Evolutionary conservation across 2,888 invertebrate species (phyloP).

Genomic region (Opisthograptis luteolata): DNA sequence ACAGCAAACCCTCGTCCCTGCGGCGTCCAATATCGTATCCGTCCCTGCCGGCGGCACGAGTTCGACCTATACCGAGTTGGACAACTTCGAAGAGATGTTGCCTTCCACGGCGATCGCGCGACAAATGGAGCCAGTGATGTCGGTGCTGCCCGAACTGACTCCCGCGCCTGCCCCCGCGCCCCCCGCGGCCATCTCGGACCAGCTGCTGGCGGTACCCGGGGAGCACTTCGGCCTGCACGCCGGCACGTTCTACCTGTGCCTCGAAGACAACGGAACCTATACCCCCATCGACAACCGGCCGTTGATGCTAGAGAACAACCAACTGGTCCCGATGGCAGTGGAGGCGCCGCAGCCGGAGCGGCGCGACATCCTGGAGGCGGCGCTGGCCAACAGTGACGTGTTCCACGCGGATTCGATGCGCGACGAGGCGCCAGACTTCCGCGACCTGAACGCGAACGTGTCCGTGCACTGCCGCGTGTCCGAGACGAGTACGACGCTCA

Average conservation of each 20-base stretch:
- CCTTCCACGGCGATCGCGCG: conserved; percentile 76
- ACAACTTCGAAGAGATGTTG: conserved; percentile 75
- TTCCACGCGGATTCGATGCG: conserved; percentile 84
- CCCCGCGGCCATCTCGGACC: conserved; percentile 79
- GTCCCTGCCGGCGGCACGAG: conserved; percentile 50
- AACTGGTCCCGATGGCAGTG: conserved; percentile 72
- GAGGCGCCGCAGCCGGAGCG: conserved; percentile 69
- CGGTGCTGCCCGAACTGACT: conserved; percentile 36
- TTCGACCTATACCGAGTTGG: conserved; percentile 59
- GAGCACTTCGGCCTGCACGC: conserved; percentile 89
- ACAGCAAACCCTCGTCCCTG: conserved; percentile 52
- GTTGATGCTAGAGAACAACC: conserved; percentile 80
- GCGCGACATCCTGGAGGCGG: conserved; percentile 90
- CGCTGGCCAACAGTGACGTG: conserved; percentile 89
- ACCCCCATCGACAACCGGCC: conserved; percentile 89
- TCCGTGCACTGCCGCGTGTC: conserved; percentile 86
- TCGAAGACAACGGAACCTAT: conserved; percentile 88
- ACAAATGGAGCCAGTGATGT: conserved; percentile 48
- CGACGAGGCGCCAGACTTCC: conserved; percentile 85
- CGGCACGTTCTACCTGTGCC: conserved; percentile 89
- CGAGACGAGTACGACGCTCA: conserved; percentile 89
- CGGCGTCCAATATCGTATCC: conserved; percentile 51
- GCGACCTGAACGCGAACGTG: conserved; percentile 84
- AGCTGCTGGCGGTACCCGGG: conserved; percentile 89
- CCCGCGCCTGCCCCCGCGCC: conserved; percentile 49